These are phyloP conservation scores for Columbina picui DNA, from an alignment of 2,113 vertebrate species.

Conservation along the genomic window DNA sequence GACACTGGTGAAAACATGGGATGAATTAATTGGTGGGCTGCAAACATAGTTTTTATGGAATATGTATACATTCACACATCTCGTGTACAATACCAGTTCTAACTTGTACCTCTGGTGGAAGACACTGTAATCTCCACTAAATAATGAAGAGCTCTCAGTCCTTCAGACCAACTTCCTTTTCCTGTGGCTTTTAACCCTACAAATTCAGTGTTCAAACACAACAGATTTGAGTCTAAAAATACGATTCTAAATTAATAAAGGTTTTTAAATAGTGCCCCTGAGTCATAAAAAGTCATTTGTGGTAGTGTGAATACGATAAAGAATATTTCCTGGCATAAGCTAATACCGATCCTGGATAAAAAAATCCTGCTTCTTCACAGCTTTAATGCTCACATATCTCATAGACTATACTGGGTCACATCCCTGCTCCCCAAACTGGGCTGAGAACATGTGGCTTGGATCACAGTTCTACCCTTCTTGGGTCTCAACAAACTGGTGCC, in stretches of 20 bases:
- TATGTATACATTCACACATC: neutral
- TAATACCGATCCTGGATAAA: neutral
- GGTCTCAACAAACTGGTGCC: accelerated
- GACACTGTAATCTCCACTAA: neutral
- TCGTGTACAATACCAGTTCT: neutral
- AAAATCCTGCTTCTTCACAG: neutral
- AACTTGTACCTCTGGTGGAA: neutral
- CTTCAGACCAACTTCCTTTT: neutral
- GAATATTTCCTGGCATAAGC: neutral
- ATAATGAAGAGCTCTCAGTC: neutral
- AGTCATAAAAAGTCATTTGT: neutral
- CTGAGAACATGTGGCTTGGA: neutral
- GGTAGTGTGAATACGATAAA: neutral
- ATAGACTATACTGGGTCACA: neutral
- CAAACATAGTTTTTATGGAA: neutral
- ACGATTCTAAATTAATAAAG: neutral
- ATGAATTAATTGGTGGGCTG: neutral
- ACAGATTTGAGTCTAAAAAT: neutral
- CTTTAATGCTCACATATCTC: neutral
- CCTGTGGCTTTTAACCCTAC: neutral
- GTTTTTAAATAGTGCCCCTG: neutral
- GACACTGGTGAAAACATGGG: neutral
- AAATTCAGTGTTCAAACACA: neutral
- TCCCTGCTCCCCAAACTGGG: neutral
- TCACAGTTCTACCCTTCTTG: neutral